These are phyloP conservation scores for Peromyscus aztecus DNA, from an alignment of 2,797 vertebrate genomes.

Conservation along the genomic window DNA sequence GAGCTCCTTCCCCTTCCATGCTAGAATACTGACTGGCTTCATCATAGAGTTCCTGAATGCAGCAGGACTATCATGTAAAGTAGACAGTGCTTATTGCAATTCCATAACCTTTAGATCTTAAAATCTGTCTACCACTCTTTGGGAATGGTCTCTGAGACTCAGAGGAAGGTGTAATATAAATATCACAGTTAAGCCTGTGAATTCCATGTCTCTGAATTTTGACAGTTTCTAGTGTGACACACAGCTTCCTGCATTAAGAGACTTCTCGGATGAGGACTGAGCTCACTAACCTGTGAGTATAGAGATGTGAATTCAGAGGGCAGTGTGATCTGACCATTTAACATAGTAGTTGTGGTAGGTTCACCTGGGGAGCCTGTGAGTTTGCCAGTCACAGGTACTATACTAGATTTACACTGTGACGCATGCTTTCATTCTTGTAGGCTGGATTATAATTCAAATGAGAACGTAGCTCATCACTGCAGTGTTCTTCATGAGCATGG, in stretches of 20 bases:
- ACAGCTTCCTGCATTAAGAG: not conserved
- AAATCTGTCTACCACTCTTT: not conserved
- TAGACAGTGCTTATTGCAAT: not conserved
- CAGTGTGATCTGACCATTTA: not conserved
- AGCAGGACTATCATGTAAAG: not conserved
- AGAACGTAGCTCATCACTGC: too few species aligned
- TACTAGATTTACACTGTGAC: too few species aligned
- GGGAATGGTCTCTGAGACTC: not conserved
- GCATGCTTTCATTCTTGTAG: too few species aligned
- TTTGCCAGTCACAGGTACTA: not conserved
- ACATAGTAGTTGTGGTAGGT: not conserved
- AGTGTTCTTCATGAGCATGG: too few species aligned
- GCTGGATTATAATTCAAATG: too few species aligned
- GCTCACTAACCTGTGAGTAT: not conserved
- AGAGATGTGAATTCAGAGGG: not conserved
- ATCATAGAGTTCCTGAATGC: not conserved
- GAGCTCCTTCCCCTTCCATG: not conserved
- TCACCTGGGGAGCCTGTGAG: not conserved
- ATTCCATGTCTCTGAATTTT: not conserved
- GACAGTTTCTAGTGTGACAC: not conserved
- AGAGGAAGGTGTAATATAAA: not conserved
- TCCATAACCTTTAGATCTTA: not conserved
- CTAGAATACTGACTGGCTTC: not conserved
- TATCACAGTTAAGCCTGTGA: not conserved
- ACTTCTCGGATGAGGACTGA: not conserved